These are phyloP conservation scores for Melanostoma scalare DNA, from an alignment of 2,888 invertebrate species.

Conservation along the genomic window DNA sequence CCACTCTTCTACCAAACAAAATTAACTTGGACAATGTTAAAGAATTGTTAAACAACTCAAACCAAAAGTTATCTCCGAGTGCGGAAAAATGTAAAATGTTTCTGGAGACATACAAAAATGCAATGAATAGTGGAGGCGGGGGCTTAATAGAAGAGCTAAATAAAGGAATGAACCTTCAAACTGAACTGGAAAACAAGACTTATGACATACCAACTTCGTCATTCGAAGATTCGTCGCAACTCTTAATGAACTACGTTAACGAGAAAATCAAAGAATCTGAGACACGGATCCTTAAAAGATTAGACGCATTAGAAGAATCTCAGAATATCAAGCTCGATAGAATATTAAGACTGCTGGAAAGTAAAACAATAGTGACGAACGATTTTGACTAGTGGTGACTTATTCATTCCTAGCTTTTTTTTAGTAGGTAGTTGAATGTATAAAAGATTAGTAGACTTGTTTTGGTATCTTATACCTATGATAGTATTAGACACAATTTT, in stretches of 20 bases:
- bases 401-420: too few relatives aligned
- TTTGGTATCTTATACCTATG: too few relatives aligned
- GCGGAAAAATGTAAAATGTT: conserved; percentile 78
- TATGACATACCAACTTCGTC: neutral
- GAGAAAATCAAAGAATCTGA: conserved; percentile 76
- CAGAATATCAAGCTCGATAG: conserved; percentile 78
- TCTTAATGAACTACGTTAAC: conserved; percentile 76
- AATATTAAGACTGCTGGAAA: conserved; percentile 77
- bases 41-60: conserved; percentile 75
- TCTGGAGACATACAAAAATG: conserved; percentile 73
- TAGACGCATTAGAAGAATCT: conserved; percentile 76
- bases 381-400: neutral
- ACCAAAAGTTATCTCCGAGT: conserved; percentile 74
- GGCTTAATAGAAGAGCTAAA: conserved; percentile 53
- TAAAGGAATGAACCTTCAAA: conserved; percentile 25
- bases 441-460: too few relatives aligned
- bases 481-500: too few relatives aligned
- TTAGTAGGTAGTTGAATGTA: too few relatives aligned
- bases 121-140: conserved; percentile 18
- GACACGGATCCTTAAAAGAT: conserved; percentile 72
- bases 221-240: neutral
- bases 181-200: neutral
- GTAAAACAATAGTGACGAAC: neutral
- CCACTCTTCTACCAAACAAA: conserved; percentile 75
- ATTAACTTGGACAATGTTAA: conserved; percentile 79